These are phyloP conservation scores for Andrena fulva DNA, from an alignment of 2,888 invertebrate genomes.

Conservation along the genomic window DNA sequence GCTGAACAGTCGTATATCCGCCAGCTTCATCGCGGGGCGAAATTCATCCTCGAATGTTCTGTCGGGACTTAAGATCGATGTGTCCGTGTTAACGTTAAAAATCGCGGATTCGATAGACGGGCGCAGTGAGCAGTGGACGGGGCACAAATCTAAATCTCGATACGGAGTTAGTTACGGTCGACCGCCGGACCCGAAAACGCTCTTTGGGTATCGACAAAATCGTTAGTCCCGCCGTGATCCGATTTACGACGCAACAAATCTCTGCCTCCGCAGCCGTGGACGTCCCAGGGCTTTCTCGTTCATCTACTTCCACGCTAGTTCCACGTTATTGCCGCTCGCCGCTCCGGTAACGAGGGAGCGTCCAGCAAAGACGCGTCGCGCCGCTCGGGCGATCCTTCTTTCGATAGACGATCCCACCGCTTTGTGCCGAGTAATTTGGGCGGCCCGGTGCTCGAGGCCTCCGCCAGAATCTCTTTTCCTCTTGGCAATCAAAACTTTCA, in stretches of 20 bases:
- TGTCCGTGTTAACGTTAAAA: slow-evolving; percentile 20
- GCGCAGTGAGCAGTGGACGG: not conserved
- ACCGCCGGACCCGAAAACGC: slow-evolving; percentile 67
- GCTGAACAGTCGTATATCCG: too few relatives aligned
- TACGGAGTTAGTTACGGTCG: slow-evolving; percentile 68
- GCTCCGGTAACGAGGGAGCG: slow-evolving; percentile 54
- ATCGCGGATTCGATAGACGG: slow-evolving; percentile 12
- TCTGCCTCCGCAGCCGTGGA: slow-evolving; percentile 53
- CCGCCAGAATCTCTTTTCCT: not conserved
- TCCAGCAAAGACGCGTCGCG: not conserved
- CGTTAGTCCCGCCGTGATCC: slow-evolving; percentile 70
- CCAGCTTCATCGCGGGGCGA: too few relatives aligned
- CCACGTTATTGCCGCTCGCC: slow-evolving; percentile 50
- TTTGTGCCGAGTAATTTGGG: not conserved
- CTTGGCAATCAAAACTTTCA: not conserved
- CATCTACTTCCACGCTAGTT: slow-evolving; percentile 52
- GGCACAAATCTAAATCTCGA: slow-evolving; percentile 66
- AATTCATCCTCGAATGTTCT: too few relatives aligned
- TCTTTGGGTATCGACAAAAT: slow-evolving; percentile 72
- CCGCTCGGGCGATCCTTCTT: not conserved
- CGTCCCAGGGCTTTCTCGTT: slow-evolving; percentile 52
- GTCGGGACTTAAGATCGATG: not conserved
- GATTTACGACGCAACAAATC: slow-evolving; percentile 72
- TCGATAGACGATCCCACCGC: not conserved
- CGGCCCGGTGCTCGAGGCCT: too few relatives aligned